A percentile compares a stretch with the other conserved stretches of the same genome.
Conservation (phyloP, 1,140 invertebrate species). For the Papilio dardanus region DNA sequence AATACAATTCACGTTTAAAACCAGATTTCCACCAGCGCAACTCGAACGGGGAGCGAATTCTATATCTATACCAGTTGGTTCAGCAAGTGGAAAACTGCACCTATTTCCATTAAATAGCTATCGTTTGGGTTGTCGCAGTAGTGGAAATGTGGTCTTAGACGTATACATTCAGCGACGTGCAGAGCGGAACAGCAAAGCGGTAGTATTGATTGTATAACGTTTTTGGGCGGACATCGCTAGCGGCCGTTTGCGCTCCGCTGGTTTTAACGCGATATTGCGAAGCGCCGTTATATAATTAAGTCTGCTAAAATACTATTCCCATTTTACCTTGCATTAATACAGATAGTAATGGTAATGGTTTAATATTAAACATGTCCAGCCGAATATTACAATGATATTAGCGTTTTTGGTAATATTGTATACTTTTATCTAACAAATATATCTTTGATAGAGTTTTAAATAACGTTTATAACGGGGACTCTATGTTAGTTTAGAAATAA, state of each 20-base stretch:
- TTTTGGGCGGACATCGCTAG: slow-evolving; percentile 36
- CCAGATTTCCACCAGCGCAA: not conserved
- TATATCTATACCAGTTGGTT: not conserved
- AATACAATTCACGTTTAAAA: slow-evolving; percentile 1
- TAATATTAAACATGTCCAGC: slow-evolving; percentile 20
- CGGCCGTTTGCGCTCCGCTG: slow-evolving; percentile 33
- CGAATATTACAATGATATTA: slow-evolving; percentile 12
- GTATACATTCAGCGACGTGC: slow-evolving; percentile 12
- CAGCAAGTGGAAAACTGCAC: not conserved
- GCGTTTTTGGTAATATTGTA: slow-evolving; percentile 1
- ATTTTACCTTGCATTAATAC: slow-evolving; percentile 27
- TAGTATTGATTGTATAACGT: slow-evolving; percentile 37
- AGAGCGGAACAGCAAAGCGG: slow-evolving; percentile 16
- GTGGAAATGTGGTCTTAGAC: not conserved
- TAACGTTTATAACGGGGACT: not conserved
- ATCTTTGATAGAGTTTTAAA: not conserved
- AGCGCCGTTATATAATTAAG: slow-evolving; percentile 35
- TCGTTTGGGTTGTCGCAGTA: not conserved
- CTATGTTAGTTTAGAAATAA: no score
- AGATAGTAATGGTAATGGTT: slow-evolving; percentile 28
- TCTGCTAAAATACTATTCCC: slow-evolving; percentile 34
- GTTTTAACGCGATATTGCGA: slow-evolving; percentile 34
- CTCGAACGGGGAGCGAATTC: not conserved
- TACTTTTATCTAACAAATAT: slow-evolving; percentile 3
- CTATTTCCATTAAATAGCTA: not conserved